Evolutionary conservation across 2,797 vertebrate species (phyloP).

Genomic region (Gymnodraco acuticeps): DNA sequence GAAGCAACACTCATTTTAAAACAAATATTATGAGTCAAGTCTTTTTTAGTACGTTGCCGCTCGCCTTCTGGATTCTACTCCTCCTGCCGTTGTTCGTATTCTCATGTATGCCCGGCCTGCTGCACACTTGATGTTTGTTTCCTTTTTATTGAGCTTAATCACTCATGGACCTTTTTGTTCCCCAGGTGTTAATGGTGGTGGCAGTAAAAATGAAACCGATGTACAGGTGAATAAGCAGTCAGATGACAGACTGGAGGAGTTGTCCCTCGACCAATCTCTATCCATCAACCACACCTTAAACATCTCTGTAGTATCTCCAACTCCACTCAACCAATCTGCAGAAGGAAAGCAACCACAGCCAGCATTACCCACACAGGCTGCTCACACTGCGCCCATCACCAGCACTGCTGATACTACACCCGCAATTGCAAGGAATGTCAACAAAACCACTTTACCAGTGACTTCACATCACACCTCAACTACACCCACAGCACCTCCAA

Average conservation of each 20-base stretch:
- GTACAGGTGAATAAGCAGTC: no score
- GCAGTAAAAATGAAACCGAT: neutral
- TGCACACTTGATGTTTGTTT: neutral
- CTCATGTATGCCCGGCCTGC: no score
- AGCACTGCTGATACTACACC: no score
- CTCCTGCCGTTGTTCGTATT: no score
- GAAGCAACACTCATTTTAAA: no score
- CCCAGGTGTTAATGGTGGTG: conserved; percentile 24
- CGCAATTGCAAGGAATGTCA: neutral
- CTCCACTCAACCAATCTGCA: neutral
- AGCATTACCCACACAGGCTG: no score
- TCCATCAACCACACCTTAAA: neutral
- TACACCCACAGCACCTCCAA: neutral
- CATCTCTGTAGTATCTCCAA: neutral
- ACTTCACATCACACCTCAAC: neutral
- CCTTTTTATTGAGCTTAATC: neutral
- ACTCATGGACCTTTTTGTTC: conserved; percentile 1
- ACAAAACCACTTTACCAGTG: neutral
- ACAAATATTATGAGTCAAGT: no score
- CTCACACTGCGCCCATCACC: neutral
- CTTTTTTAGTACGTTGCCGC: no score
- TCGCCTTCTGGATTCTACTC: no score
- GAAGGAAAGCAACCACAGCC: neutral
- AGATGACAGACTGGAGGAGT: no score
- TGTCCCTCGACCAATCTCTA: neutral